These are phyloP conservation scores for Cynopterus sphinx DNA, from an alignment of 2,797 vertebrate genomes.

Conservation along the genomic window DNA sequence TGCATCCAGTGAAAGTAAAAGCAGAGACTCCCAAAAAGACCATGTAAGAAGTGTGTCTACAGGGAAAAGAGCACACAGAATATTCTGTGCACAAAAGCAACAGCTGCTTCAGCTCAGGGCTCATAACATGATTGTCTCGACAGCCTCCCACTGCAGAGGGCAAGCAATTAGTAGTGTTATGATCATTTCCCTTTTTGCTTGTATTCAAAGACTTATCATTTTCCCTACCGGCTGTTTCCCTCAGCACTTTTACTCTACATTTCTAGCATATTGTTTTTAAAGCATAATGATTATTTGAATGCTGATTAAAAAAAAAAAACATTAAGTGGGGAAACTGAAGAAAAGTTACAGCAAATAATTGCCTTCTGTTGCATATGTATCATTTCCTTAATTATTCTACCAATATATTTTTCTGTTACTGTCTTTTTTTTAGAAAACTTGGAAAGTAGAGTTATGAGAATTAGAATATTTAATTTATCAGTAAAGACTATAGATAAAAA, in stretches of 20 bases:
- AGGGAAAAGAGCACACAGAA: background rate
- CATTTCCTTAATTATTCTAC: background rate
- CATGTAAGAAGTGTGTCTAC: too few species aligned
- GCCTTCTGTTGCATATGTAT: background rate
- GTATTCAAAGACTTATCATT: background rate
- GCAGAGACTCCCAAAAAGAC: background rate
- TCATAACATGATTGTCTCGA: background rate
- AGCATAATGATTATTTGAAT: background rate
- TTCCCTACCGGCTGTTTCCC: background rate
- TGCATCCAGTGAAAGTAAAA: background rate
- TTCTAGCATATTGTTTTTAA: background rate
- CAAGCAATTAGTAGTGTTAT: background rate
- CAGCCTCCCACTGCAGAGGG: background rate
- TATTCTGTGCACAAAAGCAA: background rate
- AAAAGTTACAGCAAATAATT: background rate
- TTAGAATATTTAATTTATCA: slow-evolving; percentile 21
- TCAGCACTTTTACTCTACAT: background rate
- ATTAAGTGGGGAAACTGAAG: background rate
- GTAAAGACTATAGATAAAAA: slow-evolving; percentile 21
- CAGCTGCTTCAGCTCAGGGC: background rate
- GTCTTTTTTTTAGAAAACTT: background rate
- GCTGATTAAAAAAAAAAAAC: background rate
- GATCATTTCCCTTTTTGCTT: background rate
- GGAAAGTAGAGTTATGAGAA: background rate
- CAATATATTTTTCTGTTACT: background rate